Percentiles rank a stretch among this genome's conserved stretches.
Conservation (phyloP, 2,797 vertebrate genomes). For the Anisognathus igniventris region DNA sequence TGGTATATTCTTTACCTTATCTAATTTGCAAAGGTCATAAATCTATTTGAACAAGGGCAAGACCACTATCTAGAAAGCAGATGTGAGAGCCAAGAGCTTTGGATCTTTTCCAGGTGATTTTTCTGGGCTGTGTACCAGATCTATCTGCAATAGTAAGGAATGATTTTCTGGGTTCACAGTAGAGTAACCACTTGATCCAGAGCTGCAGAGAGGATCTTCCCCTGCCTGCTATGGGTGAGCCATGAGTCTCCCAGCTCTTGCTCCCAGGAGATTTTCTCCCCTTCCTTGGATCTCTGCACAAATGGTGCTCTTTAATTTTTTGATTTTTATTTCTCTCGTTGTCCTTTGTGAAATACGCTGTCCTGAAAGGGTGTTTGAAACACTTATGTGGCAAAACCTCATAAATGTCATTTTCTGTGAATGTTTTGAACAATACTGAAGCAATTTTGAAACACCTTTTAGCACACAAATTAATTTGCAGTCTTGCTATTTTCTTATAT, state of each 20-base stretch:
- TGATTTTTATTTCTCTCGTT: background rate
- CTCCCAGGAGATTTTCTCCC: background rate
- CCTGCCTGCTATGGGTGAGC: fast-evolving
- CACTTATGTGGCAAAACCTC: background rate
- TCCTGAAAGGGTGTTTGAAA: background rate
- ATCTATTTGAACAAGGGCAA: background rate
- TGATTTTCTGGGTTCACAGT: background rate
- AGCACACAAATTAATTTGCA: background rate
- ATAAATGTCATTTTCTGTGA: background rate
- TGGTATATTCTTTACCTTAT: background rate
- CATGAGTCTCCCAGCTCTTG: background rate
- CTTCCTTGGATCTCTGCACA: background rate
- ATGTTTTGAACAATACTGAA: background rate
- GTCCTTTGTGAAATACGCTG: fast-evolving
- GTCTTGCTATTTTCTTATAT: background rate
- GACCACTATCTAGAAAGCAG: constrained; percentile 20
- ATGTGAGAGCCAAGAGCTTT: constrained; percentile 2
- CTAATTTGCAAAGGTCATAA: background rate
- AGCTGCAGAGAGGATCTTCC: background rate
- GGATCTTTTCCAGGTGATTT: background rate
- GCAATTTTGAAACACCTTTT: background rate
- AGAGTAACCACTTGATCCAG: background rate
- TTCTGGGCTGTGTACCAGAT: constrained; percentile 9
- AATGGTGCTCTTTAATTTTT: background rate
- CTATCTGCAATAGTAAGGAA: background rate